Evolutionary conservation across 2,888 invertebrate species (phyloP).

Genomic region (Volucella inanis): DNA sequence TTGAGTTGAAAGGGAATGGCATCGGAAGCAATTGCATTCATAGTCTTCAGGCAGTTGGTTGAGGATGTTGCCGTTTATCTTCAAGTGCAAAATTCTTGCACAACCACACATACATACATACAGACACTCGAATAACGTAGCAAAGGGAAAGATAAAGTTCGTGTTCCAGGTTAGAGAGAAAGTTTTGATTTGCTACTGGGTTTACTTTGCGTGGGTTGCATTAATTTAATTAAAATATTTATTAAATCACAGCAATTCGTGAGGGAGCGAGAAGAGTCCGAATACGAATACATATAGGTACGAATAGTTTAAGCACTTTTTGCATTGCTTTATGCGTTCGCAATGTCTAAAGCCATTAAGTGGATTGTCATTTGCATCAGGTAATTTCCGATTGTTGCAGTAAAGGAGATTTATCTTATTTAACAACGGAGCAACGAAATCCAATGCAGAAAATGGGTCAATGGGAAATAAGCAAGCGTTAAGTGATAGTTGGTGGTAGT

Average conservation of each 20-base stretch:
- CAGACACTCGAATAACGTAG: neutral
- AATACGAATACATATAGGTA: neutral
- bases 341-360: constrained; percentile 57
- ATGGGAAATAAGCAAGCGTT: neutral
- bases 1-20: neutral
- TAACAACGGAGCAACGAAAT: neutral
- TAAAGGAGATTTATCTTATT: constrained; percentile 45
- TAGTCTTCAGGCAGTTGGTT: constrained; percentile 27
- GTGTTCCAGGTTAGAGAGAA: constrained; percentile 27
- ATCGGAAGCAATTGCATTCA: constrained; percentile 54
- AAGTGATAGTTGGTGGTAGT: constrained; percentile 2
- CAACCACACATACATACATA: too few relatives aligned
- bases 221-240: constrained; percentile 68
- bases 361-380: constrained; percentile 63
- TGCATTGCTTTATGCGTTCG: constrained; percentile 10
- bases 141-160: constrained; percentile 56
- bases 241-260: constrained; percentile 46
- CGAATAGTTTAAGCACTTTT: constrained; percentile 2
- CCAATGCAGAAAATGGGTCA: constrained; percentile 30
- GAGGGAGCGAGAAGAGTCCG: neutral
- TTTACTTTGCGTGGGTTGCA: constrained; percentile 56
- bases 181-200: constrained; percentile 64
- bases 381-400: constrained; percentile 70
- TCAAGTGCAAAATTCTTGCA: too few relatives aligned
- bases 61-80: neutral